Percentiles rank a stretch among this genome's conserved stretches.
Conservation (phyloP, 2,888 invertebrate species). For the Perdita meconis region DNA sequence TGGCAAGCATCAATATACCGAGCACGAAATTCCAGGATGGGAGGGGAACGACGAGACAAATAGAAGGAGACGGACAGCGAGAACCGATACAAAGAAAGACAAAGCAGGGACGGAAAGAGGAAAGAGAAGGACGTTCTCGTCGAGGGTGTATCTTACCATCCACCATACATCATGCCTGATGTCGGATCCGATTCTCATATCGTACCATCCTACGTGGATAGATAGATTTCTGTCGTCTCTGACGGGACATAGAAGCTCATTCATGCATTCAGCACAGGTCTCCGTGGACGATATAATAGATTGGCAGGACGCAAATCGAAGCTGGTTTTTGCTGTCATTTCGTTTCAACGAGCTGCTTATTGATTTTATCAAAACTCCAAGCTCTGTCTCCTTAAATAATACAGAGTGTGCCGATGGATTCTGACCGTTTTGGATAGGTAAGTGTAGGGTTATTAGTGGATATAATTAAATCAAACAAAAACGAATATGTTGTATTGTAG, state of each 20-base stretch:
- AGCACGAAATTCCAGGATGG: conserved; percentile 79
- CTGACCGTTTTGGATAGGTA: too few species aligned
- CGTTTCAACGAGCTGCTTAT: not conserved
- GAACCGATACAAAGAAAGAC: conserved; percentile 46
- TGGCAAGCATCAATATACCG: conserved; percentile 82
- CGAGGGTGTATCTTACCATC: conserved; percentile 77
- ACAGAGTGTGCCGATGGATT: too few species aligned
- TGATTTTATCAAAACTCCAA: not conserved
- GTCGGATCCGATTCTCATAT: conserved; percentile 82
- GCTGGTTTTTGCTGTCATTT: conserved; percentile 10
- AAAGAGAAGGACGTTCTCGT: conserved; percentile 70
- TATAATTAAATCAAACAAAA: too few species aligned
- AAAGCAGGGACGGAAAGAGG: conserved; percentile 33
- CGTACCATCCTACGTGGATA: conserved; percentile 73
- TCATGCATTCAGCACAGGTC: conserved; percentile 53
- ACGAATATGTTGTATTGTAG: too few species aligned
- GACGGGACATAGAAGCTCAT: conserved; percentile 53
- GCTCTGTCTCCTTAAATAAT: too few species aligned
- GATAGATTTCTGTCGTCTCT: conserved; percentile 67
- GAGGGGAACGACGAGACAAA: conserved; percentile 22
- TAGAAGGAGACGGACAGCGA: conserved; percentile 33
- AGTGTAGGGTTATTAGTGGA: too few species aligned
- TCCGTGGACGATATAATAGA: conserved; percentile 34
- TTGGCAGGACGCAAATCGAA: conserved; percentile 48
- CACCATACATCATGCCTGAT: conserved; percentile 82